Percentiles rank a stretch among this genome's conserved stretches.
phyloP scores from a whole-genome alignment of 2,113 vertebrate species.

The Glaucomys volans region DNA sequence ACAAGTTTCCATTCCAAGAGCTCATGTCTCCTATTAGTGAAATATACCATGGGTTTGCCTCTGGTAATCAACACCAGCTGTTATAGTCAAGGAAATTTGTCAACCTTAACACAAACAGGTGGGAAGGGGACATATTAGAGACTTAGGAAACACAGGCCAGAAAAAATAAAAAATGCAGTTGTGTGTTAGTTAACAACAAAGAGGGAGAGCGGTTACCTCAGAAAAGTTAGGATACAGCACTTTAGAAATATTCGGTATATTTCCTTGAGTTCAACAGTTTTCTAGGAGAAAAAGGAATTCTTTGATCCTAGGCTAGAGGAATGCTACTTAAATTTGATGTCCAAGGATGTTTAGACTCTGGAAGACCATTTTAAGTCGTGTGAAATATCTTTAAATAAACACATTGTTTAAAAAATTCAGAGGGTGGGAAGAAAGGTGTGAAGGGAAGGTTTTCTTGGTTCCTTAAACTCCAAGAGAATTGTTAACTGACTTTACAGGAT shows the following conservation, averaged over 20 bases:
- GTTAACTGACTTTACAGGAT: conserved; percentile 58
- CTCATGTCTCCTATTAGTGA: conserved; percentile 68
- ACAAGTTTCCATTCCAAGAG: conserved; percentile 61
- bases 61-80: conserved; percentile 69
- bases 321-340: background rate
- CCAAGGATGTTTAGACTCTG: background rate
- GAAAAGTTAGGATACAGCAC: background rate
- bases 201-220: background rate
- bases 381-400: conserved; percentile 12
- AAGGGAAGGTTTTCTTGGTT: background rate
- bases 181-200: background rate
- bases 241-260: background rate
- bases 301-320: background rate
- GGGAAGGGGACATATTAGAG: conserved; percentile 54
- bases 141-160: background rate
- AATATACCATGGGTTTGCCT: conserved; percentile 59
- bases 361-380: background rate
- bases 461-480: conserved; percentile 63
- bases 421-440: background rate
- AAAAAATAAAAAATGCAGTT: background rate
- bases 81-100: conserved; percentile 63
- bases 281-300: background rate
- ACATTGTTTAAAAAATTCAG: background rate
- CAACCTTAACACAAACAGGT: conserved; percentile 54
- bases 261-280: conserved; percentile 5